These are phyloP conservation scores for Platycheirus rosarum DNA, from an alignment of 2,888 invertebrate genomes.

Conservation along the genomic window DNA sequence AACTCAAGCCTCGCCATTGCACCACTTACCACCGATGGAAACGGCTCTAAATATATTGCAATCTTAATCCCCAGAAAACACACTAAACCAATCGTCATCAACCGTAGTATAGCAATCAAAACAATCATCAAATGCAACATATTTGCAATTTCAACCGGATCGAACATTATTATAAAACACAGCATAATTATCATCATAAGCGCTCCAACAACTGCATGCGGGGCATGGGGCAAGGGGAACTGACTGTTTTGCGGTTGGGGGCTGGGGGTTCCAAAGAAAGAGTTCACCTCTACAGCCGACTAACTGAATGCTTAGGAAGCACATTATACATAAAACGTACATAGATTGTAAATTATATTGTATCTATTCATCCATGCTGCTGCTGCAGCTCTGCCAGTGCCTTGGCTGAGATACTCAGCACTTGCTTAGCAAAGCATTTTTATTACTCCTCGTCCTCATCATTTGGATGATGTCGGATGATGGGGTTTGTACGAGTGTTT, in stretches of 20 bases:
- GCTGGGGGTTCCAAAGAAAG: slow-evolving; percentile 15
- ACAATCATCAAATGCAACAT: slow-evolving; percentile 58
- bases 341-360: slow-evolving; percentile 27
- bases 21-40: slow-evolving; percentile 18
- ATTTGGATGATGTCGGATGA: slow-evolving; percentile 15
- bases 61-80: slow-evolving; percentile 37
- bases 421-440: slow-evolving; percentile 68
- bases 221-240: neutral
- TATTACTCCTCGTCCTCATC: slow-evolving; percentile 30
- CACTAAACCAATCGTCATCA: slow-evolving; percentile 20
- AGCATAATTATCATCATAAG: slow-evolving; percentile 63
- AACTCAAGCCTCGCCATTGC: neutral
- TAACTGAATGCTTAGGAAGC: slow-evolving; percentile 50
- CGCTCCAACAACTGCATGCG: neutral
- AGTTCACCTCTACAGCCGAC: slow-evolving; percentile 36
- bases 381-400: slow-evolving; percentile 11
- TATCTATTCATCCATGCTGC: slow-evolving; percentile 38
- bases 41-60: slow-evolving; percentile 10
- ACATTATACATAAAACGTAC: slow-evolving; percentile 19
- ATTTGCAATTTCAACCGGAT: slow-evolving; percentile 58
- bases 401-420: slow-evolving; percentile 46
- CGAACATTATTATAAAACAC: slow-evolving; percentile 65
- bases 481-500: slow-evolving; percentile 25
- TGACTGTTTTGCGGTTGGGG: neutral
- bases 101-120: slow-evolving; percentile 39